Evolutionary conservation across 2,888 invertebrate species (phyloP), one percentile per base, ranked within the genome.

Genomic region (Lycia hirtaria): DNA sequence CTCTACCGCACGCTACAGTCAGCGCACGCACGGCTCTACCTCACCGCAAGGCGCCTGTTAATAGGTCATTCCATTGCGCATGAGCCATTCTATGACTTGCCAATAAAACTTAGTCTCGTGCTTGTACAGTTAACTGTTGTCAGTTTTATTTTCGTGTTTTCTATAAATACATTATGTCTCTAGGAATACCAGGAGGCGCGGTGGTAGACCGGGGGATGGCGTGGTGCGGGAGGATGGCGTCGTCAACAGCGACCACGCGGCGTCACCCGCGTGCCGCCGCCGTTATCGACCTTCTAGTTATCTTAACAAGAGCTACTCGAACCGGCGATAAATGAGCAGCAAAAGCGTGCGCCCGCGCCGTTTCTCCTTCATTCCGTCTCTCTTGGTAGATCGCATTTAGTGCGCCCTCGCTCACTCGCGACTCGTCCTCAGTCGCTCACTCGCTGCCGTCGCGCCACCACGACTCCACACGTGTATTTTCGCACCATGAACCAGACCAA

Each of bases 311-410:
- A 87, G 79, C 86, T 85, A 84, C 77, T 77, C 81, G 68, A 69
- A 78, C 76, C 71, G 62, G 78, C 84, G 91, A 91, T 92, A 91
- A 91, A 86, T 87, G 80, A 80, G 78, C 71, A 88, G 88, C 88
- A 91, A 88, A 91, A 91, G 86, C 85, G 83, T 91, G 92, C 92
- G 92, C 88, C 76, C 80, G 89, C 91, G 91, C 88, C 81, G 88
- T 77, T 85, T 84, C 75, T 80, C 84, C 81, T 35, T 88, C 90
- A 90, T 88, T 91, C 85, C 81, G 75, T 80, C 80, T 81, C 81
- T 76, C 81, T 85, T 78, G 71, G 69, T 76, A 76, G 71, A 76
- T 76, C 76, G 80, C 78, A 79, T 79, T 83, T 80, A 85, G 85
- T 86, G 88, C 85, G 83, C 87, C 86, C 77, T 77, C 73, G 62